Evolutionary conservation across 2,888 invertebrate species (phyloP), one percentile per base, ranked within the genome.

Genomic region (Stenodera caucasica): DNA sequence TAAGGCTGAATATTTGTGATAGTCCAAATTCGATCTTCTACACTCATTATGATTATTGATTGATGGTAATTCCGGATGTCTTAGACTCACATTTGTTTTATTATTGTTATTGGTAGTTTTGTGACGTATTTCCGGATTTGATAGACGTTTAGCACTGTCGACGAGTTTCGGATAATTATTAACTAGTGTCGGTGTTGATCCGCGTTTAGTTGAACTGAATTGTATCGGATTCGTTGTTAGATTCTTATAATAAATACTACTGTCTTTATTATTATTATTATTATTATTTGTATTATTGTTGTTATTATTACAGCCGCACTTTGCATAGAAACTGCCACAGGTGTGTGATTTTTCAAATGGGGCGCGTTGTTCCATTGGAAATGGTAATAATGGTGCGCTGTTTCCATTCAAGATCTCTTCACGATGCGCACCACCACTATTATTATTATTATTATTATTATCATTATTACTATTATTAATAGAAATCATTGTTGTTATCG

Each of bases 291-390:
- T 52, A 18, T 59, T 49, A 53, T 63, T 60, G 51, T 53, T 58
- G 21, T 71, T 75, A 71, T 77, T 70, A 68, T 74, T 71, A 65
- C 80, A 80, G 54, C 73, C 72, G 69, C 81, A 81, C 72, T 81
- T 80, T 49, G 80, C 81, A 71, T 77, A 81, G 56, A 81, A 69
- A 68, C 81, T 81, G 63, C 81, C 81, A 72, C 81, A 81, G 68
- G 80, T 79, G 76, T 80, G 80, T 15, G 78, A 71, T 72, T 77
- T 77, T 73, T 75, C 74, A 65, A 76, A 72, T 66, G 69, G 56
- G 60, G 65, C 70, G 65, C 72, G 72, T 51, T 61, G 57, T 49
- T 55, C 35, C 49, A 54, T 55, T 50, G 63, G 54, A 57, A 62
- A 58, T 50, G 59, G 61, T 30, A 55, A 57, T 29, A 53, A 35